A percentile compares a stretch with the other conserved stretches of the same genome.
phyloP scores from a whole-genome alignment of 1,140 invertebrate genomes.

The Hermetia illucens region DNA sequence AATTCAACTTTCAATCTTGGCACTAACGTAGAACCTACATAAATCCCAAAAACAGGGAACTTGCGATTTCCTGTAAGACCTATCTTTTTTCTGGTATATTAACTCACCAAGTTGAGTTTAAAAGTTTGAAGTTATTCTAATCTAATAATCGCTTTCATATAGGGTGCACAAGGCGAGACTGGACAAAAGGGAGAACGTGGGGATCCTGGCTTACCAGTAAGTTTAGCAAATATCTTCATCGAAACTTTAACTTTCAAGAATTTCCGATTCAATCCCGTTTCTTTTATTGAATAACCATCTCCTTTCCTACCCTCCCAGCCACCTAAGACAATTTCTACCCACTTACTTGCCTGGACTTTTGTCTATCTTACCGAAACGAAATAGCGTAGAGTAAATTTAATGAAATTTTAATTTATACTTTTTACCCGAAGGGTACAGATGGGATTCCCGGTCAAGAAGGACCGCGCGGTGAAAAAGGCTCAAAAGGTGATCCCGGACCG shows the following conservation, averaged over 20 bases:
- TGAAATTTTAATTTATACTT: conserved; percentile 10
- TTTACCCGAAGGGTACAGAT: conserved; percentile 70
- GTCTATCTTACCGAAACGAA: too few species aligned
- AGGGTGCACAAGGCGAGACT: conserved; percentile 83
- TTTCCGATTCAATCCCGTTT: not conserved
- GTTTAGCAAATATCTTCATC: conserved; percentile 27
- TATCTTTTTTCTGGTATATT: too few species aligned
- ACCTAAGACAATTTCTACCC: conserved; percentile 8
- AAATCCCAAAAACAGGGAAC: too few species aligned
- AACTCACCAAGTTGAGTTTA: too few species aligned
- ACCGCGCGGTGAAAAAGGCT: conserved; percentile 64
- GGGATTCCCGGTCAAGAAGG: conserved; percentile 84
- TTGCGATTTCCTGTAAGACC: too few species aligned
- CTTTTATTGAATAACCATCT: too few species aligned
- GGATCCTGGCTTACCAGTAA: conserved; percentile 80
- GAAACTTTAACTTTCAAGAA: conserved; percentile 1
- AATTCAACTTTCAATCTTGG: too few species aligned
- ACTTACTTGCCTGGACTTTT: conserved; percentile 3
- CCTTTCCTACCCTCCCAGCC: conserved; percentile 7
- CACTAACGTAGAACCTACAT: too few species aligned
- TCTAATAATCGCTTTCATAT: conserved; percentile 23
- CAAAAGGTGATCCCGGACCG: conserved; percentile 71
- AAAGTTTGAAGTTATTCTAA: conserved; percentile 4
- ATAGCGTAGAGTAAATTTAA: too few species aligned
- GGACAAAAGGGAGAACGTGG: conserved; percentile 81